Conservation (phyloP, 1,140 invertebrate genomes). For the Drosophila chauvacae region DNA sequence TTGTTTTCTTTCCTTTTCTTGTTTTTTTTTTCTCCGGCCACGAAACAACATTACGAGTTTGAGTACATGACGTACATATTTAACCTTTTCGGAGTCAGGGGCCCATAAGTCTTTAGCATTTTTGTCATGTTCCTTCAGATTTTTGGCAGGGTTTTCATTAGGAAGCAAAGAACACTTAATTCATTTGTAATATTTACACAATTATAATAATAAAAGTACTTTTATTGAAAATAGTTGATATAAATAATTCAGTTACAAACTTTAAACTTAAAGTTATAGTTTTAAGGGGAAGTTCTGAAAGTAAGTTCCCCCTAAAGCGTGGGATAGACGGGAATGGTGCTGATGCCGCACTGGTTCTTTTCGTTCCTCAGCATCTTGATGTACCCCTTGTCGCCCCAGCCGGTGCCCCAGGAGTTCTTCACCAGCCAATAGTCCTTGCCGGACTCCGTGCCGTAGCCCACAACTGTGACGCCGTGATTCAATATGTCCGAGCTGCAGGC, state of each 20-base stretch:
- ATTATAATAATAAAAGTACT: not conserved
- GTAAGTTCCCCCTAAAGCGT: not conserved
- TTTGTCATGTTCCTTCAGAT: constrained; percentile 9
- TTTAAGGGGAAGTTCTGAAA: not conserved
- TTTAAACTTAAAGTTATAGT: too few relatives aligned
- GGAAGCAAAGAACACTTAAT: not conserved
- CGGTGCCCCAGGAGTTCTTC: constrained; percentile 11
- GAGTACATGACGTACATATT: constrained; percentile 24
- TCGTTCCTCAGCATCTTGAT: constrained; percentile 13
- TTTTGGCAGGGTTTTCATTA: constrained; percentile 10
- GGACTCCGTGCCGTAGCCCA: constrained; percentile 7
- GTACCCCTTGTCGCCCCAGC: constrained; percentile 6
- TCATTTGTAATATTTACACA: not conserved
- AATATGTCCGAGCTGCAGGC: not conserved
- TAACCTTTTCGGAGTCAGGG: constrained; percentile 35
- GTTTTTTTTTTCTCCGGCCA: constrained; percentile 20
- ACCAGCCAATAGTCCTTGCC: constrained; percentile 20
- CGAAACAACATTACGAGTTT: constrained; percentile 34
- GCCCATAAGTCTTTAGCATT: constrained; percentile 15
- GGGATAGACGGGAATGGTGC: not conserved
- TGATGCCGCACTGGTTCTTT: constrained; percentile 8
- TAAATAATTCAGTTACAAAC: not conserved
- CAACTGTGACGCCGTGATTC: constrained; percentile 7
- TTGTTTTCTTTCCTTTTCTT: constrained; percentile 25
- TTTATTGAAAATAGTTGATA: not conserved